Percentiles rank a stretch among this genome's conserved stretches.
These are phyloP conservation scores for Microtus montanus DNA, from an alignment of 2,113 vertebrate genomes.

Conservation along the genomic window DNA sequence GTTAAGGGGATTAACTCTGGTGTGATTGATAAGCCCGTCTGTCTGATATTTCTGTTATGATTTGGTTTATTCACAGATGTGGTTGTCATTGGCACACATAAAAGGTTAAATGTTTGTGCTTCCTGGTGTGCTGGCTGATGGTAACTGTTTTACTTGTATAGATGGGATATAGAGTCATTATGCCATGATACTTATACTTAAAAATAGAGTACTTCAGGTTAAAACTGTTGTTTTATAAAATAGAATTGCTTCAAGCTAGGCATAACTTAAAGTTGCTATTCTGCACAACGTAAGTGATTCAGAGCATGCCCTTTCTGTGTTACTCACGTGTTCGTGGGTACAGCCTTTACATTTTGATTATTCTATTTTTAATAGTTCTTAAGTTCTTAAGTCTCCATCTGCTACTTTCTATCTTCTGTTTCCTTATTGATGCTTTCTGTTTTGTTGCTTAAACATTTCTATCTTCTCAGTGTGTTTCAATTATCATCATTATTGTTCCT, in stretches of 20 bases:
- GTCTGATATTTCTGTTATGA: background rate
- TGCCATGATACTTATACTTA: background rate
- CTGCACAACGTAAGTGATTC: background rate
- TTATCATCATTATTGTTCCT: background rate
- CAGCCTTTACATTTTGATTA: background rate
- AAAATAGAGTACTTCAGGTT: background rate
- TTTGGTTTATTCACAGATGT: background rate
- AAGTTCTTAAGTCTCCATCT: background rate
- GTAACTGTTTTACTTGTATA: background rate
- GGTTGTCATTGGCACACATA: background rate
- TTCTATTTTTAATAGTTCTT: background rate
- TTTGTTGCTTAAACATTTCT: background rate
- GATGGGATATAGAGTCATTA: background rate
- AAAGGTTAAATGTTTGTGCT: background rate
- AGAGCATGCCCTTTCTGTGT: background rate
- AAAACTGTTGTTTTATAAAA: background rate
- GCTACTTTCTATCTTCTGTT: background rate
- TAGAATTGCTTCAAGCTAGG: background rate
- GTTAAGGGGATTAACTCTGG: background rate
- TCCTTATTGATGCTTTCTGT: background rate
- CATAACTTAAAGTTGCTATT: background rate
- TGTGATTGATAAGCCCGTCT: background rate
- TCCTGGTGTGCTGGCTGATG: background rate
- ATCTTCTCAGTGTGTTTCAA: background rate
- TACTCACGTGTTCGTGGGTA: background rate